Percentiles rank a stretch among this genome's conserved stretches.
Conservation (phyloP, 2,888 invertebrate species). For the Choreutis nemorana region DNA sequence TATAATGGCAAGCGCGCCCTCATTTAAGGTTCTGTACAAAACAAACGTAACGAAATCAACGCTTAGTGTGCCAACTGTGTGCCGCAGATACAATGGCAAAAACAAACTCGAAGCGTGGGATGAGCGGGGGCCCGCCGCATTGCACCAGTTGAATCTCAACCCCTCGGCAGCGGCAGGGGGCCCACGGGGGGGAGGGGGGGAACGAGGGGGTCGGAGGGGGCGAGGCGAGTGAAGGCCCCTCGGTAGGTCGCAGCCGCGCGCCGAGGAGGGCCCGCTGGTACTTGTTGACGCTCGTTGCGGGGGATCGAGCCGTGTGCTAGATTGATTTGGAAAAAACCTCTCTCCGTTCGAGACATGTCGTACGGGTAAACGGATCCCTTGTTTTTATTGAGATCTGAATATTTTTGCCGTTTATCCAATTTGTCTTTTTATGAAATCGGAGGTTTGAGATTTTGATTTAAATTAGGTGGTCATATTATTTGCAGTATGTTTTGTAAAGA, state of each 20-base stretch:
- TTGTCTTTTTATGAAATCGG: too few species aligned
- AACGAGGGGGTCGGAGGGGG: too few species aligned
- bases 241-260: constrained; percentile 12
- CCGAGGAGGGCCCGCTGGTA: constrained; percentile 22
- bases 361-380: too few species aligned
- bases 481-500: too few species aligned
- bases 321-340: constrained; percentile 14
- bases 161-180: constrained; percentile 19
- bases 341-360: too few species aligned
- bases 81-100: constrained; percentile 33
- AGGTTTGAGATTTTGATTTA: too few species aligned
- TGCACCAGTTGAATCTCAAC: constrained; percentile 65
- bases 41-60: constrained; percentile 35
- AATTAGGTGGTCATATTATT: too few species aligned
- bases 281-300: constrained; percentile 45
- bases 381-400: too few species aligned
- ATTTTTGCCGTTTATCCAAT: too few species aligned
- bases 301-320: constrained; percentile 19
- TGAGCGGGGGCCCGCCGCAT: constrained; percentile 50
- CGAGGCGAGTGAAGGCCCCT: too few species aligned
- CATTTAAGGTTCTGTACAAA: constrained; percentile 27
- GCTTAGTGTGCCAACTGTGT: constrained; percentile 30
- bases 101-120: constrained; percentile 35
- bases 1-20: constrained; percentile 21
- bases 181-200: constrained; percentile 14